A percentile compares a stretch with the other conserved stretches of the same genome.
phyloP scores from a whole-genome alignment of 2,888 invertebrate genomes.

The Acholoe squamosa region DNA sequence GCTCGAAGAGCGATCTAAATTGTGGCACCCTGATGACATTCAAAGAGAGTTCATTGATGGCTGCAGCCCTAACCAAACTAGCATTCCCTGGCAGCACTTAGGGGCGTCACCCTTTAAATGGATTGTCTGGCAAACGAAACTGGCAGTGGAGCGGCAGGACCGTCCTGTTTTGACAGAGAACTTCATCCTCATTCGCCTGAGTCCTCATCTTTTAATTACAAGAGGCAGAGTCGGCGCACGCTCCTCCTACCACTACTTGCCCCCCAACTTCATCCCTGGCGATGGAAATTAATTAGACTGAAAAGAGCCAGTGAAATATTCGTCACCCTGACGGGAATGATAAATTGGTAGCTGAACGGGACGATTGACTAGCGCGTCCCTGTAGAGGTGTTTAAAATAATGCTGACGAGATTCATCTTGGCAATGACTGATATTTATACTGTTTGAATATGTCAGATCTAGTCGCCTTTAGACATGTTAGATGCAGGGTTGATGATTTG shows the following conservation, averaged over 20 bases:
- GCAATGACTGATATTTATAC: no score
- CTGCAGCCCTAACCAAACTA: not conserved
- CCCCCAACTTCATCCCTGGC: not conserved
- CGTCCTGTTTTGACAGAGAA: not conserved
- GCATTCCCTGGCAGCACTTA: not conserved
- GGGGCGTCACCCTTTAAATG: not conserved
- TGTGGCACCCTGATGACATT: not conserved
- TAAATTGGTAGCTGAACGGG: no score
- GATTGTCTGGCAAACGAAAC: not conserved
- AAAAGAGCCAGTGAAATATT: not conserved
- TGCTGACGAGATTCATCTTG: no score
- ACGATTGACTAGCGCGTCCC: no score
- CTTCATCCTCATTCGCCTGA: not conserved
- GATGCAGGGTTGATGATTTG: no score
- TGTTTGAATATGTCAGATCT: no score
- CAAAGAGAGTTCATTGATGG: not conserved
- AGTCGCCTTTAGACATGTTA: no score
- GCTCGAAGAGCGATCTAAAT: not conserved
- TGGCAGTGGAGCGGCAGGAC: not conserved
- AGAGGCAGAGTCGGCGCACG: not conserved
- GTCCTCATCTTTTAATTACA: conserved; percentile 10
- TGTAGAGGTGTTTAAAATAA: no score
- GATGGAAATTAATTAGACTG: conserved; percentile 41
- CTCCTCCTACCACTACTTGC: not conserved
- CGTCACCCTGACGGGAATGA: not conserved